Evolutionary conservation across 2,888 invertebrate genomes (phyloP), one percentile per base, ranked within the genome.

Genomic region (Lampropteryx suffumata): DNA sequence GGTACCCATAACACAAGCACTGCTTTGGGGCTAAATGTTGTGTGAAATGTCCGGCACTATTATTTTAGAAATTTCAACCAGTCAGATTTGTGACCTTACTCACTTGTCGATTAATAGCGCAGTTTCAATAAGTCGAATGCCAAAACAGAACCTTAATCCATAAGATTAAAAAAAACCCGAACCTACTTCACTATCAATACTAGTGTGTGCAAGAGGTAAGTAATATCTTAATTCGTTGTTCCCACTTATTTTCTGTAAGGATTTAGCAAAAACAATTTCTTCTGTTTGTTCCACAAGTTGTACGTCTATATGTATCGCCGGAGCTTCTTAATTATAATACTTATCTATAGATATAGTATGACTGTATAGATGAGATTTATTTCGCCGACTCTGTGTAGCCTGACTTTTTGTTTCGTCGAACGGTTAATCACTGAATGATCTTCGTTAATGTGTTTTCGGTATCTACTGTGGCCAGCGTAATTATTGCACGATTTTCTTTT

Each of bases 341-440:
- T 84, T 82, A 84, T 79, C 79, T 83, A 79, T 82, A 82, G 74
- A 64, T 77, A 80, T 81, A 81, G 83, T 85, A 79, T 75, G 79
- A 78, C 67, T 80, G 76, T 80, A 76, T 68, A 66, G 71, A 68
- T 68, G 76, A 87, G 88, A 89, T 89, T 88, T 89, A 88, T 88
- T 82, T 79, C 79, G 73, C 80, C 76, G 79, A 75, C 73, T 82
- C 79, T 78, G 79, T 76, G 76, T 73, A 75, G 72, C 58, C 65
- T 64, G 72, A 76, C 79, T 85, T 87, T 87, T 88, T 88, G 82
- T 84, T 84, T 77, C 74, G 74, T 76, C 73, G 67, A 67, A 72
- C 76, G 79, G 80, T 87, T 88, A 87, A 88, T 88, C 85, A 85
- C 81, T 75, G 72, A 72, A 78, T 79, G 81, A 84, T 87, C 81